These are phyloP conservation scores for Apis laboriosa DNA, from an alignment of 1,140 invertebrate genomes.

Conservation along the genomic window DNA sequence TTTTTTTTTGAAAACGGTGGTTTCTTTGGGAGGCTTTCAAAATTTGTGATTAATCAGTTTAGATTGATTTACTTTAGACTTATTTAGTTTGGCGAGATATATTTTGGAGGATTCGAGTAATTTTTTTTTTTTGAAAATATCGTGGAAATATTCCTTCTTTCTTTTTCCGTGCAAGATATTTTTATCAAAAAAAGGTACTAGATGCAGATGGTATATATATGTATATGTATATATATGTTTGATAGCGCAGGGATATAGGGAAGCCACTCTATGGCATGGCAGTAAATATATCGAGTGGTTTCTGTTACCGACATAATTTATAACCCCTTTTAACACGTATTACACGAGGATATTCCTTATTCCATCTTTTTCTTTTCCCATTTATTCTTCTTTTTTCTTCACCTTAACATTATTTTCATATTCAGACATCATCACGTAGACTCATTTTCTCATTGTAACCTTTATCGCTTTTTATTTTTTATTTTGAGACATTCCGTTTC, in stretches of 20 bases:
- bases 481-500: background rate
- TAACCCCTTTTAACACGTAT: slow-evolving; percentile 55
- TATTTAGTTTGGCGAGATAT: too few species aligned
- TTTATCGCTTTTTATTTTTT: slow-evolving; percentile 1
- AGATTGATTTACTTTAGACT: too few species aligned
- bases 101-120: too few species aligned
- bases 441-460: background rate
- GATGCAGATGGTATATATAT: background rate
- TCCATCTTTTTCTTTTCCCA: background rate
- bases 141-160: background rate
- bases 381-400: background rate
- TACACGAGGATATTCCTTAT: slow-evolving; percentile 9
- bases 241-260: slow-evolving; percentile 7
- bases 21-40: too few species aligned
- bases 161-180: slow-evolving; percentile 2
- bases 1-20: too few species aligned
- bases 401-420: too few species aligned
- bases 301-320: slow-evolving; percentile 75
- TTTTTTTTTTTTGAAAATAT: too few species aligned
- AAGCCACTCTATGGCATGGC: slow-evolving; percentile 27
- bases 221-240: background rate
- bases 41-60: too few species aligned
- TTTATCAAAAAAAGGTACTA: background rate
- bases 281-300: slow-evolving; percentile 67
- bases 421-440: background rate